Base-by-base conservation (phyloP, 2,797 vertebrate species). In the Hoplostethus atlanticus region DNA sequence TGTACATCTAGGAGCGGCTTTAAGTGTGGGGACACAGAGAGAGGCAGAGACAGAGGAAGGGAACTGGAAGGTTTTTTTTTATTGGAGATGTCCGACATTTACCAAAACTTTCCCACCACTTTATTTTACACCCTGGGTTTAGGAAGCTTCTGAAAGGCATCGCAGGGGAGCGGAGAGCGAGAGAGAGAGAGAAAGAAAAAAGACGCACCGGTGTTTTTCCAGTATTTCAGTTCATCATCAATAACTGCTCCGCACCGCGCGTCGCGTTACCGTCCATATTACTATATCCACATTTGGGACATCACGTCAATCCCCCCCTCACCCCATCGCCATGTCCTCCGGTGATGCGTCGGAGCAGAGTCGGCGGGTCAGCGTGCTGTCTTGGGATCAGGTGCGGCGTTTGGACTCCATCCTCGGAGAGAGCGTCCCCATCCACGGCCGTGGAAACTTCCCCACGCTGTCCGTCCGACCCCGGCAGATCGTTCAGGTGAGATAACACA, bases 401-500 rank as follows among this genome's bases (percentile, higher is more conserved):
- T 83, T 98, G 92, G 96, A 98, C 86, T 94, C 95, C 84, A 97
- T 98, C 81, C 96, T 98, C 59, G 95, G 94, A 0, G 96, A 98
- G 72, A 96, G 95, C 13, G 95, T 98, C 13, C 97, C 97, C 78
- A 97, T 98, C 84, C 97, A 98, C 91, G 97, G 97, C 73, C 94
- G 97, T 5, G 97, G 97, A 0, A 98, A 97, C 93, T 98, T 98
- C 93, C 97, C 97, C 55, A 98, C 97, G 48, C 94, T 98, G 71
- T 95, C 96, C 15, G 95, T 97, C 74, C 94, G 95, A 80, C 97
- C 97, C 3, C 92, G 96, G 54, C 95, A 96, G 82, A 95, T 98
- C 82, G 96, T 98, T 16, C 96, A 93, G 91, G 92, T 92, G 80
- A 87, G 87, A 76, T 3, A 7, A 40, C 34, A 5, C 38, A 40